A percentile compares a stretch with the other conserved stretches of the same genome.
phyloP scores from a whole-genome alignment of 2,888 invertebrate genomes.

The Leucophenga montana region DNA sequence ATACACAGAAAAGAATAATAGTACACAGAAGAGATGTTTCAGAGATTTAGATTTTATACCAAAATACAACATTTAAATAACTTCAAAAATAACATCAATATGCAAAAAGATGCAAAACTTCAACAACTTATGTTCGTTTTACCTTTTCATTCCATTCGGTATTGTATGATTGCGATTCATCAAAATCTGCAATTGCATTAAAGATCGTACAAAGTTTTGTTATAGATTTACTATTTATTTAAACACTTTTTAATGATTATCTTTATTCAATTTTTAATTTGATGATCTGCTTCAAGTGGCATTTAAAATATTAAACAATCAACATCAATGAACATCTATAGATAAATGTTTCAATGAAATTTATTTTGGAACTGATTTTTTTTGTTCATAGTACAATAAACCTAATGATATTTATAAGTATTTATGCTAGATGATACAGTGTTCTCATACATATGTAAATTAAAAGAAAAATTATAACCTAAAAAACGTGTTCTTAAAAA shows the following conservation, averaged over 20 bases:
- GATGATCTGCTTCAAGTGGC: too few relatives aligned
- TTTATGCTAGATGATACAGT: too few relatives aligned
- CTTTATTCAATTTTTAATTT: neutral
- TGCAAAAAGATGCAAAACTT: neutral
- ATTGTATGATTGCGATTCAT: conserved; percentile 72
- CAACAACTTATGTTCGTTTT: conserved; percentile 52
- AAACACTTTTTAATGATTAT: neutral
- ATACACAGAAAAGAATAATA: neutral
- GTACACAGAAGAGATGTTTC: conserved; percentile 38
- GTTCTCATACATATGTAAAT: too few relatives aligned
- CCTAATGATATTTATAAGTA: too few relatives aligned
- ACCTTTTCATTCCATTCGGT: conserved; percentile 74
- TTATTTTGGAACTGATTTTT: neutral
- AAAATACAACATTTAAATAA: conserved; percentile 46
- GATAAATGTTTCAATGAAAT: neutral
- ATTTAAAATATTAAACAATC: conserved; percentile 4
- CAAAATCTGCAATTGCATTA: conserved; percentile 72
- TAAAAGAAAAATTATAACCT: too few relatives aligned
- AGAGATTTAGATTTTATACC: conserved; percentile 33
- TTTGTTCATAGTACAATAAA: too few relatives aligned
- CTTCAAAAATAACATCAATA: conserved; percentile 35
- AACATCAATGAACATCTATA: conserved; percentile 12
- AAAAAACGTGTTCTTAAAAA: too few relatives aligned
- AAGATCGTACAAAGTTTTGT: conserved; percentile 41
- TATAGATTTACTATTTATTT: neutral